These are phyloP conservation scores for Macquaria ambigua DNA, from an alignment of 2,113 vertebrate species.

Conservation along the genomic window DNA sequence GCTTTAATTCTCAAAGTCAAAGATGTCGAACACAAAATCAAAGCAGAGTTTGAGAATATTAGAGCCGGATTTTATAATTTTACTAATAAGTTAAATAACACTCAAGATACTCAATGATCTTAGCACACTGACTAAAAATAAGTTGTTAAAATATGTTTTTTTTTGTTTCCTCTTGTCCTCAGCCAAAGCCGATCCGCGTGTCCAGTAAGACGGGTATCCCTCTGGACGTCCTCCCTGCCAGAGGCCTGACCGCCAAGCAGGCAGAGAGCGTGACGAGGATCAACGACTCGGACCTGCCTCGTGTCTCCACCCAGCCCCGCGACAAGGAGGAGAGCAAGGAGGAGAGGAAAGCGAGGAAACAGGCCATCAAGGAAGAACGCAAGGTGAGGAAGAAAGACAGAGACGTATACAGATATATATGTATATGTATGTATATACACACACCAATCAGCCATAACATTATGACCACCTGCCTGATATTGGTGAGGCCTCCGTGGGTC, in stretches of 20 bases:
- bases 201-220: slow-evolving; percentile 94
- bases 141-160: too few relatives aligned
- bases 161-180: slow-evolving; percentile 30
- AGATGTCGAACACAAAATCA: too few relatives aligned
- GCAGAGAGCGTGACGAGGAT: slow-evolving; percentile 91
- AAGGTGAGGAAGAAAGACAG: slow-evolving; percentile 83
- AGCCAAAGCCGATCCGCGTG: slow-evolving; percentile 89
- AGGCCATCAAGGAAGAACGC: slow-evolving; percentile 90
- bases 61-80: too few relatives aligned
- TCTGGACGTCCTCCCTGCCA: slow-evolving; percentile 87
- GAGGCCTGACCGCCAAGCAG: slow-evolving; percentile 89
- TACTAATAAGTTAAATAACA: too few relatives aligned
- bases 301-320: slow-evolving; percentile 86
- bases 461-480: too few relatives aligned
- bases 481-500: too few relatives aligned
- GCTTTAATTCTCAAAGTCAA: too few relatives aligned
- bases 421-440: too few relatives aligned
- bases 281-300: slow-evolving; percentile 90
- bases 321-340: slow-evolving; percentile 88
- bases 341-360: slow-evolving; percentile 89
- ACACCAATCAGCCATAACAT: too few relatives aligned
- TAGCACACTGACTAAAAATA: neutral
- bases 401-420: too few relatives aligned
- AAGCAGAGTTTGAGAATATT: too few relatives aligned
- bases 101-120: neutral